Base-by-base conservation (phyloP, 1,140 invertebrate species). In the Aphis gossypii region DNA sequence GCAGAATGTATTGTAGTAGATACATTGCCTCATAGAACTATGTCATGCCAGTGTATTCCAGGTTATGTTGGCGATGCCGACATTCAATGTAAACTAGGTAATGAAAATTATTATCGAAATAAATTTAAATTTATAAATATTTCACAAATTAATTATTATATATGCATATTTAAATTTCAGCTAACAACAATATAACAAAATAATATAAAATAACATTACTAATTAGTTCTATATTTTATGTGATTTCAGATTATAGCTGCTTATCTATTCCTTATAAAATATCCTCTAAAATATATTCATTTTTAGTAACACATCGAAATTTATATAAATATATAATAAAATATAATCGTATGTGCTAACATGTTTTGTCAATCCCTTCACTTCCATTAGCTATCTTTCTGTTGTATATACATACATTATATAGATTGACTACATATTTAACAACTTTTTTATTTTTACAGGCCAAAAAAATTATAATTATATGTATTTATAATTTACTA, bases 31-130 rank as follows among this genome's bases (percentile, higher is more conserved):
- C 96, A 98, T 95, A 96, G 98, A 94, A 98, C 98, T 35, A 98
- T 98, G 96, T 96, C 97, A 84, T 99, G 98, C 95, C 96, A 97
- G 94, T 99, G 98, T 95, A 96, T 97, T 89, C 97, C 96, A 91
- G 98, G 97, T 92, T 98, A 96, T 95, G 96, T 97, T 94, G 98
- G 98, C 94, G 97, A 98, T 95, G 98, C 98, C 21, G 97, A 98
- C 94, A 96, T 97, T 91, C 96, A 97, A 95, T 98, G 98, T 95
- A 96, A 96, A 94, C 96, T 96, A 96, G 97, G 98, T 98, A 96
- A 93, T 48, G 11, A 20, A 54, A 84, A 48, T 54, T 44, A 38
- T 54, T 41, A 25, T 54, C 18, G 25, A 38, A 41, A 38, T 30
- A 20, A 41, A 84, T 44, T n/a, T 3, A 41, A 90, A 30, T 23